Percentiles rank a stretch among this genome's conserved stretches.
These are phyloP conservation scores for Verasper variegatus DNA, from an alignment of 2,113 vertebrate genomes.

Conservation along the genomic window DNA sequence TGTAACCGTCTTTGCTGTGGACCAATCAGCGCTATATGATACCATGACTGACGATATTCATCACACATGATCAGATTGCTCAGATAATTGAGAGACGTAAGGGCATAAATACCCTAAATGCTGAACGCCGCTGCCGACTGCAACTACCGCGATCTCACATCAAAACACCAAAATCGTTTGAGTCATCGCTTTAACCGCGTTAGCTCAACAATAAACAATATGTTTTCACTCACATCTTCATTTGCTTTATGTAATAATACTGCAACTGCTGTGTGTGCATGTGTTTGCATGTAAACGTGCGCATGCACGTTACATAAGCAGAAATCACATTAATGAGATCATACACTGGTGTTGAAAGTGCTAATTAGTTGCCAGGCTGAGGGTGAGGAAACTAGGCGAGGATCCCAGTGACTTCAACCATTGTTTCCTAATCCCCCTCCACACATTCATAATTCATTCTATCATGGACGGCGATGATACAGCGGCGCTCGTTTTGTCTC, in stretches of 20 bases:
- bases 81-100: conserved; percentile 62
- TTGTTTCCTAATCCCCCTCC: conserved; percentile 77
- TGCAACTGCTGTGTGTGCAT: conserved; percentile 42
- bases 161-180: conserved; percentile 38
- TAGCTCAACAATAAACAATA: conserved; percentile 62
- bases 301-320: conserved; percentile 75
- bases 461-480: conserved; percentile 68
- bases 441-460: conserved; percentile 81
- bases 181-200: conserved; percentile 25
- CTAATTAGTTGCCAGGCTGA: conserved; percentile 79
- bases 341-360: conserved; percentile 79
- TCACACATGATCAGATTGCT: conserved; percentile 67
- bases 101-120: conserved; percentile 20
- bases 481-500: conserved; percentile 64
- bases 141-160: conserved; percentile 45
- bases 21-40: conserved; percentile 47
- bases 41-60: conserved; percentile 69
- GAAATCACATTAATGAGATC: conserved; percentile 79
- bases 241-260: conserved; percentile 70
- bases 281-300: conserved; percentile 41
- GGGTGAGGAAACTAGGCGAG: conserved; percentile 76
- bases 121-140: conserved; percentile 7
- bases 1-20: conserved; percentile 28
- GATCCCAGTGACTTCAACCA: conserved; percentile 75
- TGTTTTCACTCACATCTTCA: conserved; percentile 50